Conservation (phyloP, 2,888 invertebrate species). For the Gandaritis pyraliata region DNA sequence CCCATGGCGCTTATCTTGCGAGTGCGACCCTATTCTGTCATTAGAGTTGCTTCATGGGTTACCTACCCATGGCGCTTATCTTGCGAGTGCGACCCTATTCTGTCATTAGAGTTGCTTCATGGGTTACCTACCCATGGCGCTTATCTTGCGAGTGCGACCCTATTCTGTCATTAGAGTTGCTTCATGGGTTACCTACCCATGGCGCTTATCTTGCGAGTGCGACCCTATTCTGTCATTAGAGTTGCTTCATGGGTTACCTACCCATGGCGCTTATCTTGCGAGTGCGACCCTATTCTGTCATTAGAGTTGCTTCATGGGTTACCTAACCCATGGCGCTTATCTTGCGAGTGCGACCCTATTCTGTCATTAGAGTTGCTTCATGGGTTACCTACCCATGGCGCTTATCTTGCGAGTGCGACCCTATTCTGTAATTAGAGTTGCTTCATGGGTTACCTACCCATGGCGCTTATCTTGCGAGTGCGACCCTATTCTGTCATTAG, state of each 20-base stretch:
- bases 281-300: no score
- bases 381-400: neutral
- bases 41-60: neutral
- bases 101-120: no score
- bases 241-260: neutral
- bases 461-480: neutral
- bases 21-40: no score
- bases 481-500: no score
- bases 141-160: neutral
- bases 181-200: neutral
- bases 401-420: neutral
- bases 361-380: no score
- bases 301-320: neutral
- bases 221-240: no score
- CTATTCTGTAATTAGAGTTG: no score
- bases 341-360: no score
- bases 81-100: no score
- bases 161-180: no score
- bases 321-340: neutral
- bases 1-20: neutral
- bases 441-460: neutral
- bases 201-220: neutral
- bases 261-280: neutral
- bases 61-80: neutral
- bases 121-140: neutral